phyloP scores from a whole-genome alignment of 1,140 invertebrate species.

The Orchestia grillus region DNA sequence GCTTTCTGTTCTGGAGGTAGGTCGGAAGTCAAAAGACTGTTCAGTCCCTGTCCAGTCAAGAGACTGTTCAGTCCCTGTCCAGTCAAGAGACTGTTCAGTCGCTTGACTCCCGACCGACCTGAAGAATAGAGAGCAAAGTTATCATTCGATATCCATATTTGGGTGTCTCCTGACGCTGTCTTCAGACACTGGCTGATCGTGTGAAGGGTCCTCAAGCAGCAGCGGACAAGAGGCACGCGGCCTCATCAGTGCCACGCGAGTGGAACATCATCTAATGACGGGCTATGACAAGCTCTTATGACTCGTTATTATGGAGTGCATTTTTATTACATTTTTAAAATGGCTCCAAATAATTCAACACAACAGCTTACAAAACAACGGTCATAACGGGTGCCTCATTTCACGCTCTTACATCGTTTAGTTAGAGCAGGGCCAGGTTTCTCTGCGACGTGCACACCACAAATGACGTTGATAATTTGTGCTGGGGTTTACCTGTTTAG shows the following conservation, averaged over 20 bases:
- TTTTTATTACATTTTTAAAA: background rate
- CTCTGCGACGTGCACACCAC: too few relatives aligned
- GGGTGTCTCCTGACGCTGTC: too few relatives aligned
- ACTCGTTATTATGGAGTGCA: background rate
- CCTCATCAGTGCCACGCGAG: background rate
- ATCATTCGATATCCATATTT: too few relatives aligned
- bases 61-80: background rate
- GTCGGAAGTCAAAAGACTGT: background rate
- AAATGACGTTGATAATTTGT: background rate
- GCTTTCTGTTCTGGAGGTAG: background rate
- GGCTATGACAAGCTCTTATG: background rate
- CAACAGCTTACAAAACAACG: background rate
- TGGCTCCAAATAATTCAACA: background rate
- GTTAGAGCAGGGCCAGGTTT: too few relatives aligned
- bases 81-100: background rate
- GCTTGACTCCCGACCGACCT: too few relatives aligned
- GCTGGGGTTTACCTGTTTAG: background rate
- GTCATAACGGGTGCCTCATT: background rate
- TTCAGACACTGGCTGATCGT: too few relatives aligned
- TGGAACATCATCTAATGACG: background rate
- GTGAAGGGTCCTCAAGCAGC: too few relatives aligned
- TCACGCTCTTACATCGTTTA: background rate
- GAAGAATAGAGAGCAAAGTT: too few relatives aligned
- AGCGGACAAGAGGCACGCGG: too few relatives aligned
- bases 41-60: background rate